Conservation (phyloP, 2,113 vertebrate genomes). For the Collichthys lucidus region DNA sequence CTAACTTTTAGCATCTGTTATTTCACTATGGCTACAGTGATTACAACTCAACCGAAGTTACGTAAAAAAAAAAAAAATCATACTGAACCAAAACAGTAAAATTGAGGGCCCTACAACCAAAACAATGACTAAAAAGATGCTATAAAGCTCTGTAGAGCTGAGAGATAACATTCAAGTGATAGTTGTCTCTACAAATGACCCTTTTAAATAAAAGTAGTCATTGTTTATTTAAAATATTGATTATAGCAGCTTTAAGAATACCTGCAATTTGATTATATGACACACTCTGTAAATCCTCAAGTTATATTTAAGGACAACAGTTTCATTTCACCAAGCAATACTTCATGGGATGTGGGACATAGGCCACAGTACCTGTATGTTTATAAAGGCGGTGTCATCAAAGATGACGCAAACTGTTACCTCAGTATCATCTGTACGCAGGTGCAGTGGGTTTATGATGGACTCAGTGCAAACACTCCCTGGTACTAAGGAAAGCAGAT, state of each 20-base stretch:
- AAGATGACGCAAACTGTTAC: background rate
- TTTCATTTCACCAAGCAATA: background rate
- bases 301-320: too few relatives aligned
- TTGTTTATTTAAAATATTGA: too few relatives aligned
- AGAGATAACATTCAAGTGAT: background rate
- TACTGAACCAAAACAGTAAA: background rate
- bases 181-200: background rate
- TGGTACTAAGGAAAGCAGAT: constrained; percentile 11
- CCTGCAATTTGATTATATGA: too few relatives aligned
- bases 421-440: background rate
- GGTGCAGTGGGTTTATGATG: background rate
- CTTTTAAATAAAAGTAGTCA: background rate
- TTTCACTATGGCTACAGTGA: background rate
- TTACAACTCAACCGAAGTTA: background rate
- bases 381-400: background rate
- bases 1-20: background rate
- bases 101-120: background rate
- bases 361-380: background rate
- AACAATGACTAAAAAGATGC: background rate
- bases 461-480: constrained; percentile 39
- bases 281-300: too few relatives aligned
- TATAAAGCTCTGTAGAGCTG: background rate
- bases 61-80: background rate
- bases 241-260: too few relatives aligned
- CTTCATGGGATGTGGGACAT: background rate